Evolutionary conservation across 2,888 invertebrate species (phyloP).

Genomic region (Pandemis heparana): DNA sequence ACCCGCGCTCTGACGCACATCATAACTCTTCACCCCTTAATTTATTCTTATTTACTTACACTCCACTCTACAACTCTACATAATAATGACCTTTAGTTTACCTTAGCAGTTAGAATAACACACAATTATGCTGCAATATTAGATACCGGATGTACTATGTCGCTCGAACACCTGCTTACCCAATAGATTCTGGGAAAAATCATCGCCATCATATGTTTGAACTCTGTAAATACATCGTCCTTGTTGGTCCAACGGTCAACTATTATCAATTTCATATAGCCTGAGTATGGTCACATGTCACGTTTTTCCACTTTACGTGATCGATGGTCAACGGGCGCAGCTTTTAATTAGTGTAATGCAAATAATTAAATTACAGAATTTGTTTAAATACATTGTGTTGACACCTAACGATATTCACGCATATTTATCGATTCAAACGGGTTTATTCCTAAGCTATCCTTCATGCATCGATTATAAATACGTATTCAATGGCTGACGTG

Average conservation of each 20-base stretch:
- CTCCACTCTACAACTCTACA: slow-evolving; percentile 28
- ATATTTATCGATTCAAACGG: too few species aligned
- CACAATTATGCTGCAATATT: slow-evolving; percentile 11
- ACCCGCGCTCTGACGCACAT: slow-evolving; percentile 43
- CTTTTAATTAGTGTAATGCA: too few species aligned
- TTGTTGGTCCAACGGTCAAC: slow-evolving; percentile 40
- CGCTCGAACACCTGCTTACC: slow-evolving; percentile 15
- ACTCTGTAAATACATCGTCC: slow-evolving; percentile 31
- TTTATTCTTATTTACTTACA: slow-evolving; percentile 37
- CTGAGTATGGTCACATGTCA: too few species aligned
- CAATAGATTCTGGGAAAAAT: slow-evolving; percentile 35
- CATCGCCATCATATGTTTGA: slow-evolving; percentile 21
- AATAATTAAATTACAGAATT: too few species aligned
- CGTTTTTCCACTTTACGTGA: too few species aligned
- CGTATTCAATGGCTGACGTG: slow-evolving; percentile 10
- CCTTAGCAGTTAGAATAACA: not conserved
- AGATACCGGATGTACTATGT: slow-evolving; percentile 23
- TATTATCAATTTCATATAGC: not conserved
- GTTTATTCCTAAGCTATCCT: too few species aligned
- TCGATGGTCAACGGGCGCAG: too few species aligned
- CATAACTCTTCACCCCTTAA: slow-evolving; percentile 31
- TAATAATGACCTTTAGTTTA: slow-evolving; percentile 13
- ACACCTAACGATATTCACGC: too few species aligned
- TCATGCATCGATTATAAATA: too few species aligned
- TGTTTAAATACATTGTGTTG: too few species aligned